phyloP scores from a whole-genome alignment of 2,888 invertebrate species.

The Steinernema carpocapsae region DNA sequence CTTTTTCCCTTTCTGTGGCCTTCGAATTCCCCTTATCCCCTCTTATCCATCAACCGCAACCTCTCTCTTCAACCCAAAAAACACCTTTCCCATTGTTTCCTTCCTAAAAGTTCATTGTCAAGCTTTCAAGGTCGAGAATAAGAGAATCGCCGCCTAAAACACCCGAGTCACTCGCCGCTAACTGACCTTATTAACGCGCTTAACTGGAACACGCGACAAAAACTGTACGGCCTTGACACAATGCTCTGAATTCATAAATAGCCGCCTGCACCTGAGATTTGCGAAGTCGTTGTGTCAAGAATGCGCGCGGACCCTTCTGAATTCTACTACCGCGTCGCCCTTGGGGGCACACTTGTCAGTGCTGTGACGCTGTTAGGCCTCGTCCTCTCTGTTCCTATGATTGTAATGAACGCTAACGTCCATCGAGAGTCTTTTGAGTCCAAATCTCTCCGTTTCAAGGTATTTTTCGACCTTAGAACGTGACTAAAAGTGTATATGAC shows the following conservation, averaged over 20 bases:
- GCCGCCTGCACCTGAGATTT: not conserved
- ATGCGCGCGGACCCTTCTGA: constrained; percentile 35
- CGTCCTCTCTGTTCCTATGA: constrained; percentile 41
- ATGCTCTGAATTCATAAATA: constrained; percentile 16
- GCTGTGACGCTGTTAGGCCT: constrained; percentile 41
- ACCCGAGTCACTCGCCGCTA: not conserved
- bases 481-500: not conserved
- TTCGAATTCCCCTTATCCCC: too few relatives aligned
- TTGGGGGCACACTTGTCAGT: constrained; percentile 41
- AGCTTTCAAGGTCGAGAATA: constrained; percentile 8
- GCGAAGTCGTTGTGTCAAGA: not conserved
- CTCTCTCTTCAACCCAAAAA: too few relatives aligned
- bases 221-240: constrained; percentile 22
- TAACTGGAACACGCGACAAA: constrained; percentile 20
- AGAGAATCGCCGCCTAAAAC: too few relatives aligned
- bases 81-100: too few relatives aligned
- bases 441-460: constrained; percentile 42
- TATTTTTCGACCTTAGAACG: constrained; percentile 12
- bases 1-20: too few relatives aligned
- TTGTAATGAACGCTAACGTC: constrained; percentile 34
- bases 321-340: constrained; percentile 45
- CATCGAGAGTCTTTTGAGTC: constrained; percentile 35
- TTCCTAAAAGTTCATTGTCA: too few relatives aligned
- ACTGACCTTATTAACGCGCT: constrained; percentile 27
- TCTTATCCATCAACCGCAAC: too few relatives aligned